A percentile compares a stretch with the other conserved stretches of the same genome.
These are phyloP conservation scores for Aphodius granarius DNA, from an alignment of 2,888 invertebrate species.

Conservation along the genomic window DNA sequence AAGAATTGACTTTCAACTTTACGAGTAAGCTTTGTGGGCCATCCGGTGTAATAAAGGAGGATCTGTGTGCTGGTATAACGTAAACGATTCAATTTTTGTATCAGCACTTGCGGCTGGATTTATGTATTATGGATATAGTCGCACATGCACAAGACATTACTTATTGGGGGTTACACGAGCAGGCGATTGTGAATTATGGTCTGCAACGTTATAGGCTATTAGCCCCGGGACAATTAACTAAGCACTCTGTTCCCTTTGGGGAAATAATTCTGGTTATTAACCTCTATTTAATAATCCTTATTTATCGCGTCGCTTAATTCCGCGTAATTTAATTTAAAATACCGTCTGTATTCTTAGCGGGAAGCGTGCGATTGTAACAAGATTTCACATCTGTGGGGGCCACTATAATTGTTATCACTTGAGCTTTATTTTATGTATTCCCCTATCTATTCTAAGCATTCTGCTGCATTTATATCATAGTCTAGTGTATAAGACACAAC, in stretches of 20 bases:
- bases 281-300: background rate
- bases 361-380: background rate
- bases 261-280: slow-evolving; percentile 16
- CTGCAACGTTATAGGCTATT: slow-evolving; percentile 21
- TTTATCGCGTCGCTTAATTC: background rate
- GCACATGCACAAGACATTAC: background rate
- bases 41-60: background rate
- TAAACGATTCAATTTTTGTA: background rate
- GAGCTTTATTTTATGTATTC: background rate
- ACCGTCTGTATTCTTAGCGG: background rate
- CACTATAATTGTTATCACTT: background rate
- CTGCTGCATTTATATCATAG: background rate
- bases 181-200: background rate
- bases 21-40: background rate
- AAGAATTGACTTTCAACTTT: background rate
- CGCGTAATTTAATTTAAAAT: background rate
- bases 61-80: background rate
- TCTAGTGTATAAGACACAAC: too few species aligned
- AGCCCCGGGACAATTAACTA: slow-evolving; percentile 21
- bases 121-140: background rate
- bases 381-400: background rate
- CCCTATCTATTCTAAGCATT: background rate
- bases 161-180: background rate
- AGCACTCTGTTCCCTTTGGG: slow-evolving; percentile 18
- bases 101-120: background rate